Conservation (phyloP, 2,797 vertebrate genomes). For the Esox masquinongy region DNA sequence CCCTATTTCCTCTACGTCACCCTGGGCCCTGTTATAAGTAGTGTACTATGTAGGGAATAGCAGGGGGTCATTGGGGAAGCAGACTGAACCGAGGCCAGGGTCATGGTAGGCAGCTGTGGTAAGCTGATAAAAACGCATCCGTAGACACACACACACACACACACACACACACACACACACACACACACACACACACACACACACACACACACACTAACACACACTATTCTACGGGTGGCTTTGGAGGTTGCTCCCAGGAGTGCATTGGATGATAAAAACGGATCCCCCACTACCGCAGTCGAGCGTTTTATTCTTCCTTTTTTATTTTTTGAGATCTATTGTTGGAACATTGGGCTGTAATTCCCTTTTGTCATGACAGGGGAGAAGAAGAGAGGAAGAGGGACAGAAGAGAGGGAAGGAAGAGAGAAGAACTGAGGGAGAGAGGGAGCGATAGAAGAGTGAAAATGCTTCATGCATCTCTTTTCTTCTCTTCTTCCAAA, state of each 20-base stretch:
- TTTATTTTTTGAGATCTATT: slow-evolving; percentile 42
- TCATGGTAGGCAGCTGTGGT: slow-evolving; percentile 61
- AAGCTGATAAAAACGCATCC: slow-evolving; percentile 63
- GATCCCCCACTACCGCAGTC: slow-evolving; percentile 50
- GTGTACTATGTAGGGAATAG: neutral
- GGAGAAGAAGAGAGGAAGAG: neutral
- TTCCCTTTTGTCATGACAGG: slow-evolving; percentile 60
- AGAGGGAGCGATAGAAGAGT: neutral
- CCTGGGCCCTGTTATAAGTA: too few species aligned
- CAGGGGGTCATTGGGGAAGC: neutral
- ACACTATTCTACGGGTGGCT: slow-evolving; percentile 25
- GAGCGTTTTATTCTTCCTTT: slow-evolving; percentile 56
- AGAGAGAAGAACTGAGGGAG: neutral
- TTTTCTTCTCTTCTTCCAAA: too few species aligned
- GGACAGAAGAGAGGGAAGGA: neutral
- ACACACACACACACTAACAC: neutral
- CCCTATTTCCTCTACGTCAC: too few species aligned
- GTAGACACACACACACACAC: slow-evolving; percentile 24
- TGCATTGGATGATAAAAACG: slow-evolving; percentile 56
- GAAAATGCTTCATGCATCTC: too few species aligned
- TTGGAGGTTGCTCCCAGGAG: slow-evolving; percentile 48
- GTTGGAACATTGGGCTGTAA: slow-evolving; percentile 62
- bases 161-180: neutral
- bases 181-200: slow-evolving; percentile 10
- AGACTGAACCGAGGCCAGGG: slow-evolving; percentile 42